Evolutionary conservation across 53 echinoderm and acorn worm genomes (phyloP).

Genomic region (Holothuria scabra): DNA sequence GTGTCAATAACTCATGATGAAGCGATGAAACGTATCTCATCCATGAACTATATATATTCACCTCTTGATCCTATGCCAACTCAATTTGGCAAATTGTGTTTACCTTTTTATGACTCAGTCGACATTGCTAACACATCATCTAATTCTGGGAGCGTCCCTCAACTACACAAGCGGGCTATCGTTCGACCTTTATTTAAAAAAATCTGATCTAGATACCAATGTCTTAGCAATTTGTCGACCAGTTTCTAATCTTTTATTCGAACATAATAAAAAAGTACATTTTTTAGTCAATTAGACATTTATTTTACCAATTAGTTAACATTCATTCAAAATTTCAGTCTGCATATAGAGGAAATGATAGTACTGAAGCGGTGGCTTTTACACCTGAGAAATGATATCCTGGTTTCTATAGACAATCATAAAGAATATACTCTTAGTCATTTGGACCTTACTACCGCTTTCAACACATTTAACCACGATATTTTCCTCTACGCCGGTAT

Average conservation of each 20-base stretch:
- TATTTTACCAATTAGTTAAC: too few species aligned
- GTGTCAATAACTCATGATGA: not conserved
- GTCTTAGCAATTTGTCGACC: too few species aligned
- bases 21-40: not conserved
- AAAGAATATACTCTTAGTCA: not conserved
- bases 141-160: not conserved
- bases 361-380: too few species aligned
- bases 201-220: too few species aligned
- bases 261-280: too few species aligned
- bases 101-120: not conserved
- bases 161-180: not conserved
- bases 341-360: too few species aligned
- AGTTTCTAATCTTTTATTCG: too few species aligned
- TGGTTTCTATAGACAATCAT: slow-evolving; percentile 14
- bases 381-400: not conserved
- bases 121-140: slow-evolving; percentile 31
- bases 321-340: too few species aligned
- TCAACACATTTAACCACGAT: slow-evolving; percentile 3
- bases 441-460: not conserved
- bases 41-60: not conserved
- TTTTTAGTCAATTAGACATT: too few species aligned
- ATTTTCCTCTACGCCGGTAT: slow-evolving; percentile 2
- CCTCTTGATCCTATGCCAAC: slow-evolving; percentile 19
- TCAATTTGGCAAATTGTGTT: not conserved
- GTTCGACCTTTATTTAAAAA: not conserved